Base-by-base conservation (phyloP, 2,888 invertebrate genomes). In the Polymixis flavicincta region DNA sequence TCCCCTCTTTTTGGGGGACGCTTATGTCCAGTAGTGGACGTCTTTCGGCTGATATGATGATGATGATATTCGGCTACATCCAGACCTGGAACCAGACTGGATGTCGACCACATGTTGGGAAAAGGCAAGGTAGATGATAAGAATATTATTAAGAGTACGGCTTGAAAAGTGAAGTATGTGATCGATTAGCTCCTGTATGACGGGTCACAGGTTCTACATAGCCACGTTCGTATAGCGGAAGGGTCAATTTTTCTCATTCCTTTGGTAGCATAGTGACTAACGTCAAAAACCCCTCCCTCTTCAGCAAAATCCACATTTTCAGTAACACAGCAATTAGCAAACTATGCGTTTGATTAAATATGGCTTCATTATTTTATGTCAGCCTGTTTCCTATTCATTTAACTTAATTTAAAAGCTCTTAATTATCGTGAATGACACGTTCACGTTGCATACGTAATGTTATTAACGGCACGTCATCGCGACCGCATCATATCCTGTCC, bases 361-460 rank as follows among this genome's bases (percentile, higher is more conserved):
- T 28, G 14, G 50, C 37, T 50, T 42, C 48, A 45, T 54, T 2
- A 72, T 57, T 83, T 64, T 22, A 28, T 50, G 19, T 28, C 28
- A 22, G 17, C 3, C 50, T 50, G 32, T 52, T 28, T 19, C 32
- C 61, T 67, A 68, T 71, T 78, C 55, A 85, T 84, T 83, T 71
- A 67, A 78, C 75, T 85, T 71, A 45, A 76, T 76, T 82, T 72
- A 71, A 82, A 75, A 81, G 82, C 76, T 32, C 61, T 76, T 82
- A 67, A 82, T 84, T 72, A 84, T 60, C 37, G 25, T 19, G n/a
- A 80, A 84, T 82, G 80, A 61, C 76, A 72, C 59, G 60, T 66
- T 48, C 54, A 28, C 57, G 63, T 52, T 81, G 81, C 84, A 80
- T 80, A 69, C 50, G 54, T 84, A 84, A 82, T 81, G 68, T 71